Evolutionary conservation across 1,140 invertebrate genomes (phyloP), one percentile per base, ranked within the genome.

Genomic region (Coenobita brevimanus): DNA sequence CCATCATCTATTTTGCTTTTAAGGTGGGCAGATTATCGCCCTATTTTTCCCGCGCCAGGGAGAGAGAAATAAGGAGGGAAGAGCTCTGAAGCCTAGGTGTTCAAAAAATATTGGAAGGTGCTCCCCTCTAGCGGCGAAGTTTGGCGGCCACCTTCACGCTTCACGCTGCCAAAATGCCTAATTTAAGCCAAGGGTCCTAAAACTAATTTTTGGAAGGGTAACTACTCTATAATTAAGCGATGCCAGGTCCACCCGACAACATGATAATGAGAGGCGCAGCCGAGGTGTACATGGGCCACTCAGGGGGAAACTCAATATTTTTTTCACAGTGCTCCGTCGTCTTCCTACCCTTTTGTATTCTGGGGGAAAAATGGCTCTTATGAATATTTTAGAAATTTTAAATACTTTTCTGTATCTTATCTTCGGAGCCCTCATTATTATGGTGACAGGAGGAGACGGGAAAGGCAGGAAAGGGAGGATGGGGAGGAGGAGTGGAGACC

Each of bases 141-240:
- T 33, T n/a, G 4, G 24, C 3, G 75, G 38, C 50, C 76, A 60
- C 27, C 79, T 81, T 81, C 79, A 81, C 60, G 60, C 79, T 79
- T 62, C 76, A 69, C 50, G 27, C 75, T 54, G 57, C 30, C 75
- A 79, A 86, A 86, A 86, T 86, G 75, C 60, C 71, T 86, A 86
- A 86, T 86, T 86, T 79, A 86, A 86, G 62, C 84, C 71, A 79
- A 71, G 75, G 64, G 62, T 86, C 84, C 57, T 86, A 86, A 86
- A 86, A 86, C 84, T 86, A 86, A 86, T 86, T 86, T 86, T 86
- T 86, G 75, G 84, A 86, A 69, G 75, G 84, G 84, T 80, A 86
- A 80, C 84, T 69, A 79, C 84, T 86, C 84, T 86, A 69, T 86
- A 86, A 86, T 86, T 86, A 86, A 86, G 84, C 75, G 84, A 64